Conservation (phyloP, 2,797 vertebrate genomes). For the Trematocara caparti region DNA sequence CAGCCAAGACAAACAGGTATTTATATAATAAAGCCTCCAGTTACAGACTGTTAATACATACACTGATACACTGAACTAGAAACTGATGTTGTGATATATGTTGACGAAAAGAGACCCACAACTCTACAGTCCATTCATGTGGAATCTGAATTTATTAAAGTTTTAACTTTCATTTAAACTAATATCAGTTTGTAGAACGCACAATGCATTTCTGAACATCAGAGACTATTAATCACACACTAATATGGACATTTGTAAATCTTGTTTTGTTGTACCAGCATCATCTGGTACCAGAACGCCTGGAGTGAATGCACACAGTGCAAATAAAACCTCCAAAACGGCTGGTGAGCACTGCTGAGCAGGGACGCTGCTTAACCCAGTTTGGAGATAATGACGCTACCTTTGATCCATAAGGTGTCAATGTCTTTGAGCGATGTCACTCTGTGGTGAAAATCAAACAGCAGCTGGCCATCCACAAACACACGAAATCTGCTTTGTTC, state of each 20-base stretch:
- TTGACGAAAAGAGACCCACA: neutral
- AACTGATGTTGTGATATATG: neutral
- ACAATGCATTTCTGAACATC: neutral
- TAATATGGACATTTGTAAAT: neutral
- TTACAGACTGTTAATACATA: neutral
- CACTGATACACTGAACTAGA: neutral
- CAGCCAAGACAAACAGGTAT: neutral
- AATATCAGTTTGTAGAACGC: neutral
- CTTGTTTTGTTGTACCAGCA: neutral
- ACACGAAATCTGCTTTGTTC: constrained; percentile 87
- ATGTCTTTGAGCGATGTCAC: constrained; percentile 80
- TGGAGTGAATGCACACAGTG: neutral
- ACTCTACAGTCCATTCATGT: neutral
- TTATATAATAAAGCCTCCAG: neutral
- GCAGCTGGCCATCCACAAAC: constrained; percentile 90
- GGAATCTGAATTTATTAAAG: neutral
- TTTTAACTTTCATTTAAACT: neutral
- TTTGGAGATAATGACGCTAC: constrained; percentile 88
- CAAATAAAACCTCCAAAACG: neutral
- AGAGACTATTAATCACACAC: neutral
- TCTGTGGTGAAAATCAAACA: constrained; percentile 91
- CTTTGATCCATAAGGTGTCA: constrained; percentile 91
- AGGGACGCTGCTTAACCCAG: constrained; percentile 73
- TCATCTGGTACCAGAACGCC: neutral
- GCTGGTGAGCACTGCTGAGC: neutral